Base-by-base conservation (phyloP, 2,113 vertebrate species). In the Tapirus terrestris region DNA sequence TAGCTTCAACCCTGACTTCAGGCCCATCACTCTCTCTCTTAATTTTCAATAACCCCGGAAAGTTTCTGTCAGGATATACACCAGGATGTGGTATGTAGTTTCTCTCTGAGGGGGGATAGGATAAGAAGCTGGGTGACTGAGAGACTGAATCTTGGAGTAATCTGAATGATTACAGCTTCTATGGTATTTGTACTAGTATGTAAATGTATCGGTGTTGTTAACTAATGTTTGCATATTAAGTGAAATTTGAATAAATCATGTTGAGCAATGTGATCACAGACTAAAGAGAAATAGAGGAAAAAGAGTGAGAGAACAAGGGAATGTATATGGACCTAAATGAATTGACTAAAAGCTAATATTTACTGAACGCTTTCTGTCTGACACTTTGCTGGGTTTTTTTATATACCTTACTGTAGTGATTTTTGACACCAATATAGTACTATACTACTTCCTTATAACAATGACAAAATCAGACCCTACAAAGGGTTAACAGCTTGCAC, bases 201-300 rank as follows among this genome's bases (percentile, higher is more conserved):
- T 89, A 18, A 93, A 68, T 5, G 25, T 88, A n/a, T n/a, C 20
- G 7, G 2, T 92, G 5, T 45, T 51, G 8, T 87, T 63, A 45
- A 45, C 36, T 83, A 60, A 63, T 3, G 23, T 85, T 73, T 16
- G 76, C 21, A 56, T 72, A 25, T 73, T 89, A 95, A 53, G 25
- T 60, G 17, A 63, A 82, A 68, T 82, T 84, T 53, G 14, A 92
- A 81, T 65, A 93, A 80, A 77, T 82, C 39, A 58, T 25, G 6
- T 73, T 85, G 58, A 89, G 14, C 33, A 45, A 51, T 89, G 21
- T 77, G 33, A 84, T 63, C 18, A 10, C 3, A 87, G n/a, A 87
- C 36, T 90, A 63, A 73, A 61, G 33, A 76, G 14, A 65, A 76
- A 77, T 61, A 70, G 33, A 33, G 1, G 8, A 77, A 43, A 48